Base-by-base conservation (phyloP, 2,113 vertebrate genomes). In the Chelonoidis abingdonii region DNA sequence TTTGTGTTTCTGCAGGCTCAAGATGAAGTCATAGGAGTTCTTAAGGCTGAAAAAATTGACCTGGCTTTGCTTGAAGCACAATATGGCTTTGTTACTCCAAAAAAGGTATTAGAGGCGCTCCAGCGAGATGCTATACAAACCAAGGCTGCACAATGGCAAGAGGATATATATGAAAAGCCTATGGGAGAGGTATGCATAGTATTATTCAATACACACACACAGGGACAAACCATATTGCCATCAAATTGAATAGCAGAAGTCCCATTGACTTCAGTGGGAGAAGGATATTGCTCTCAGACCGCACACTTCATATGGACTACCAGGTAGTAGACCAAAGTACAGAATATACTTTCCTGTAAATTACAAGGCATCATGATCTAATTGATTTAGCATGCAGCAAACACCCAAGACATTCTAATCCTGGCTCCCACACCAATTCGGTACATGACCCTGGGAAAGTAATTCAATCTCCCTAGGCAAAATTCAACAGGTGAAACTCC, bases 21-120 rank as follows among this genome's bases (percentile, higher is more conserved):
- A 96, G 99, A 99, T 96, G 99, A 99, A 98, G 99, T 99, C 97
- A 99, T 99, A 98, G 99, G 99, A 8, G 98, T 99, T 94, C 98
- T 99, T 96, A 99, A 99, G 96, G 99, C 99, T 79, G 99, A 99
- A 97, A 99, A 99, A 98, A 99, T 99, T 62, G 99, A 99, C 97
- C 94, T 99, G 97, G 99, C 99, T 86, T 98, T 99, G 96, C 98
- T 99, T 89, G 99, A 99, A 98, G 99, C 99, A 97, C 99, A 99
- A 87, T 99, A 99, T 5, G 99, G 99, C 54, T 99, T 99, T 92
- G 99, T 99, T 80, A 99, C 99, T 59, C 99, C 99, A 83, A 99
- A 99, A 96, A 99, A 99, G 76, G 99, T 99, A 72, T 96, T 99
- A 87, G 98, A 99, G 97, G 99, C 99, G 72, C 99, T 99, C 91